Evolutionary conservation across 1,140 invertebrate genomes (phyloP).

Genomic region (Dendroctonus ponderosae): DNA sequence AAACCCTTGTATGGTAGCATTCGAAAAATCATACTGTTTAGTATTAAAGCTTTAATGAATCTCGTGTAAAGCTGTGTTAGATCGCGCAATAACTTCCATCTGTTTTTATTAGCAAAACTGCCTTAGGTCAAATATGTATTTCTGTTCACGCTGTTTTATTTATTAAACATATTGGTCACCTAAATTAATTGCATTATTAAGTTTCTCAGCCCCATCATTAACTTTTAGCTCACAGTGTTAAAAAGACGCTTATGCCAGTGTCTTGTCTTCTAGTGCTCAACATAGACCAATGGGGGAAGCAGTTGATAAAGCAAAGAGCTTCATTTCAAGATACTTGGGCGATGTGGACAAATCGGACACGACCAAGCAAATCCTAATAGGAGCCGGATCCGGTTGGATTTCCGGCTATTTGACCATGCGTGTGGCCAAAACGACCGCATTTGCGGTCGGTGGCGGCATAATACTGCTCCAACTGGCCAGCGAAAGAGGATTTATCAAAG

Average conservation of each 20-base stretch:
- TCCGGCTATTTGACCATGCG: conserved; percentile 89
- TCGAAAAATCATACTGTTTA: neutral
- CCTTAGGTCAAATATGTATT: no score
- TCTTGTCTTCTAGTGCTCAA: no score
- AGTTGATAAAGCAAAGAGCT: conserved; percentile 43
- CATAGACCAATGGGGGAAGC: conserved; percentile 24
- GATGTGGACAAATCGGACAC: conserved; percentile 81
- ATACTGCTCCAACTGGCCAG: conserved; percentile 87
- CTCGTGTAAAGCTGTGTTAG: no score
- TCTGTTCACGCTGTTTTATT: no score
- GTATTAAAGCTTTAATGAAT: no score
- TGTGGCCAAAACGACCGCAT: conserved; percentile 86
- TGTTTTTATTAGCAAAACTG: no score
- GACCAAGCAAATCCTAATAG: conserved; percentile 83
- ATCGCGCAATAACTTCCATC: no score
- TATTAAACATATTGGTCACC: no score
- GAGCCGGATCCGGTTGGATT: conserved; percentile 83
- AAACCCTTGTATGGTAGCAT: neutral
- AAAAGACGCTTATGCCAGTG: no score
- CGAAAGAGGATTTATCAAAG: conserved; percentile 88
- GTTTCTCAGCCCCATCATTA: no score
- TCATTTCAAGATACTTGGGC: conserved; percentile 68
- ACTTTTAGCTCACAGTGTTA: no score
- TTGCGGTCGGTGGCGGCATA: conserved; percentile 83
- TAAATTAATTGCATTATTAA: no score